These are phyloP conservation scores for Diprion similis DNA, from an alignment of 1,140 invertebrate genomes.

Conservation along the genomic window DNA sequence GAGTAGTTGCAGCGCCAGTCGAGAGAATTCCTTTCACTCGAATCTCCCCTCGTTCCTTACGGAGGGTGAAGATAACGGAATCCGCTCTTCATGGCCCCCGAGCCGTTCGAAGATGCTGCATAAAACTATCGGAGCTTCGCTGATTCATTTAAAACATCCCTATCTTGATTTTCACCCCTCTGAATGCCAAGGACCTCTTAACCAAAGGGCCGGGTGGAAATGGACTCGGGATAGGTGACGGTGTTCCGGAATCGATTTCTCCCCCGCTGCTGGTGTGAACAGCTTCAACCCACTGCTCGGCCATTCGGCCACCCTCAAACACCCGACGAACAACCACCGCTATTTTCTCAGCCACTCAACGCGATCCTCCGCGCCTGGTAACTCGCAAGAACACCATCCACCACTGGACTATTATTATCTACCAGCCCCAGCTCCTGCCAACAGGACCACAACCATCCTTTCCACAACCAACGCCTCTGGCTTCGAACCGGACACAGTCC, in stretches of 20 bases:
- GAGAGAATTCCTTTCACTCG: not conserved
- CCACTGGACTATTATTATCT: not conserved
- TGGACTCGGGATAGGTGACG: not conserved
- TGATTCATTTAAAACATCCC: too few species aligned
- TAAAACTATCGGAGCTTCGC: too few species aligned
- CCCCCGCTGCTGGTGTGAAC: not conserved
- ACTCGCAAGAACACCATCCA: not conserved
- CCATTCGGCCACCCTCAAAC: not conserved
- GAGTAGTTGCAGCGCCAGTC: not conserved
- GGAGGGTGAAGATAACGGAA: too few species aligned
- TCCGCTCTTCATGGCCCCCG: too few species aligned
- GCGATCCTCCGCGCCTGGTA: not conserved
- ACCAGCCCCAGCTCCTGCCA: not conserved
- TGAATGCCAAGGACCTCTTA: too few species aligned
- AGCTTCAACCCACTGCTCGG: not conserved
- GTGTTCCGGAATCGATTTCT: not conserved
- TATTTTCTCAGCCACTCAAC: not conserved
- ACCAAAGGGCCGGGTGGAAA: too few species aligned
- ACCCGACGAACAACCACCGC: not conserved
- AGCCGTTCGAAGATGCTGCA: too few species aligned
- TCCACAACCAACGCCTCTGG: not conserved
- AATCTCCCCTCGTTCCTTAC: too few species aligned
- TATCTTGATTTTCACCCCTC: too few species aligned
- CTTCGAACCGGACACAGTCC: not conserved
- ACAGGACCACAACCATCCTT: not conserved